phyloP scores from a whole-genome alignment of 2,888 invertebrate species.

The Spodoptera picta region DNA sequence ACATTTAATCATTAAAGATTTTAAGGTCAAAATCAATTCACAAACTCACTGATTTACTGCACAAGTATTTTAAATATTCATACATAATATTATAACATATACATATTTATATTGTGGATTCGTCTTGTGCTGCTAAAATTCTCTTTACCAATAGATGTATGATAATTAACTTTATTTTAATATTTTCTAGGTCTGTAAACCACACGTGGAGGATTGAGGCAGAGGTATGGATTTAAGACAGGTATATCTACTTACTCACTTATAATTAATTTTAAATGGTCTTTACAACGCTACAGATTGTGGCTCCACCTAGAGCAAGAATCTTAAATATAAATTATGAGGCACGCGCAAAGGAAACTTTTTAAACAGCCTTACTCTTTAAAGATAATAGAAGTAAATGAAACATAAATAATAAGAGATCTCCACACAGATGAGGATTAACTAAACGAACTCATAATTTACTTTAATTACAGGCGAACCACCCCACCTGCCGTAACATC shows the following conservation, averaged over 20 bases:
- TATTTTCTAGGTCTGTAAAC: constrained; percentile 85
- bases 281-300: too few relatives aligned
- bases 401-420: background rate
- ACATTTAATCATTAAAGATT: background rate
- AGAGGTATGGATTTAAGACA: constrained; percentile 65
- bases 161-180: constrained; percentile 43
- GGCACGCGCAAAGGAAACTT: too few relatives aligned
- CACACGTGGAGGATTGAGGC: constrained; percentile 66
- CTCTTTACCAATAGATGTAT: constrained; percentile 16
- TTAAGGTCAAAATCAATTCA: background rate
- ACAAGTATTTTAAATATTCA: constrained; percentile 25
- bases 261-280: background rate
- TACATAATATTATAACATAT: constrained; percentile 11
- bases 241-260: constrained; percentile 22
- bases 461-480: constrained; percentile 49
- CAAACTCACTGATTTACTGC: constrained; percentile 36
- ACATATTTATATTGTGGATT: constrained; percentile 45
- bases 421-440: too few relatives aligned
- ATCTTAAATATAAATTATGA: too few relatives aligned
- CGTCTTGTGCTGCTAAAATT: constrained; percentile 28
- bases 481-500: constrained; percentile 57
- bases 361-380: too few relatives aligned
- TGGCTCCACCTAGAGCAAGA: too few relatives aligned
- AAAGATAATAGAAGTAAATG: too few relatives aligned
- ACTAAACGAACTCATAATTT: background rate